Conservation (phyloP, 2,797 vertebrate species). For the Galago senegalensis region DNA sequence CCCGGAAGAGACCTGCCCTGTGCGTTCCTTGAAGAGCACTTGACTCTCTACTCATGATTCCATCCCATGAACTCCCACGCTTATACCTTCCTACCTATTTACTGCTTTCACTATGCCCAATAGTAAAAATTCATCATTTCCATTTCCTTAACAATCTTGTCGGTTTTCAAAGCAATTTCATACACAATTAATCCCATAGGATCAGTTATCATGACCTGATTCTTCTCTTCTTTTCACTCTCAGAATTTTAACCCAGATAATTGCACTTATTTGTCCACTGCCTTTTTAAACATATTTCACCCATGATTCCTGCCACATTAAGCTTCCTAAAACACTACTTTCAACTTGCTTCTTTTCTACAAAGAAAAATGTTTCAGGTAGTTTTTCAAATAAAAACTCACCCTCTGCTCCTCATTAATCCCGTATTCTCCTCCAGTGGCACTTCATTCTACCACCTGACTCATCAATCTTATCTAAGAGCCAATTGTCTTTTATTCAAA, state of each 20-base stretch:
- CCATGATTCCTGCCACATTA: conserved; percentile 14
- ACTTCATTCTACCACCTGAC: neutral
- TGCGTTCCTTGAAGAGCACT: neutral
- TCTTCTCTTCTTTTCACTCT: neutral
- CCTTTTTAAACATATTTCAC: neutral
- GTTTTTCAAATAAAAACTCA: conserved; percentile 24
- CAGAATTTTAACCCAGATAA: neutral
- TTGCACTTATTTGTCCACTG: neutral
- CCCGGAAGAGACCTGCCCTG: neutral
- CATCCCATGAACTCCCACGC: neutral
- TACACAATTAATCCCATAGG: neutral
- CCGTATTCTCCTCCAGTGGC: neutral
- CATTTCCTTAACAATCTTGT: neutral
- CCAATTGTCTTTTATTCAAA: neutral
- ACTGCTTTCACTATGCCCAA: neutral
- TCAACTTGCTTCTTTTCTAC: neutral
- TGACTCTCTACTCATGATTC: neutral
- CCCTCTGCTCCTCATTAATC: conserved; percentile 1
- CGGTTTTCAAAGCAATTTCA: neutral
- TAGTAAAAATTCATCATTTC: neutral
- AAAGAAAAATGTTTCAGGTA: conserved; percentile 24
- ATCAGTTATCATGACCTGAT: neutral
- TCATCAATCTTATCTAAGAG: neutral
- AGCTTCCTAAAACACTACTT: conserved; percentile 29
- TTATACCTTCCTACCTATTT: neutral